phyloP scores from a whole-genome alignment of 1,140 invertebrate genomes.

The Drosophila parabipectinata region DNA sequence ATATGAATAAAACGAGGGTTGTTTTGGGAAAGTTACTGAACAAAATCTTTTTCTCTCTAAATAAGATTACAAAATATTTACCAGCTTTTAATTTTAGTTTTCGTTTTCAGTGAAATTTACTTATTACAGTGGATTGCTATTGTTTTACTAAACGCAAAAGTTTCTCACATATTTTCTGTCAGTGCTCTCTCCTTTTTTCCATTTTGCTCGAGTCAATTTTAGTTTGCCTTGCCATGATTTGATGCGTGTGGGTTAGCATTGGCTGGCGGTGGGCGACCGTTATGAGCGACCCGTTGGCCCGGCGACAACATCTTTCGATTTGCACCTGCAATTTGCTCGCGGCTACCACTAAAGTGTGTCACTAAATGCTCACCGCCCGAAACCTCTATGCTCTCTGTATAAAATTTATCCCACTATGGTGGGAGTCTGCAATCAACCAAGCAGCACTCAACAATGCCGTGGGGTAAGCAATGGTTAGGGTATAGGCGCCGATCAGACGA shows the following conservation, averaged over 20 bases:
- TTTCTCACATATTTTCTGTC: not conserved
- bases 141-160: no score
- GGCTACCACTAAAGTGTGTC: constrained; percentile 63
- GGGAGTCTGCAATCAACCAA: constrained; percentile 42
- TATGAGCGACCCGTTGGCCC: constrained; percentile 12
- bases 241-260: constrained; percentile 26
- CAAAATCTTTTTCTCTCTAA: not conserved
- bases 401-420: constrained; percentile 3
- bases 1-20: constrained; percentile 1
- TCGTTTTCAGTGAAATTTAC: no score
- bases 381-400: constrained; percentile 9
- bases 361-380: constrained; percentile 55
- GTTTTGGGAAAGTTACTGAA: constrained; percentile 5
- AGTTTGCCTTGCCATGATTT: constrained; percentile 62
- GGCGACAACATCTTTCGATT: constrained; percentile 75
- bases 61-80: not conserved
- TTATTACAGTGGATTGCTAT: no score
- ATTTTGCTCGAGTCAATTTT: constrained; percentile 66
- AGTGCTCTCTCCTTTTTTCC: constrained; percentile 17
- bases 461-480: constrained; percentile 11
- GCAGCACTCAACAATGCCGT: constrained; percentile 40
- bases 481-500: not conserved
- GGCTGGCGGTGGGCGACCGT: not conserved
- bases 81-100: no score
- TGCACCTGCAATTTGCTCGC: constrained; percentile 67